phyloP scores from a whole-genome alignment of 2,113 vertebrate species.

The Capreolus pygargus region DNA sequence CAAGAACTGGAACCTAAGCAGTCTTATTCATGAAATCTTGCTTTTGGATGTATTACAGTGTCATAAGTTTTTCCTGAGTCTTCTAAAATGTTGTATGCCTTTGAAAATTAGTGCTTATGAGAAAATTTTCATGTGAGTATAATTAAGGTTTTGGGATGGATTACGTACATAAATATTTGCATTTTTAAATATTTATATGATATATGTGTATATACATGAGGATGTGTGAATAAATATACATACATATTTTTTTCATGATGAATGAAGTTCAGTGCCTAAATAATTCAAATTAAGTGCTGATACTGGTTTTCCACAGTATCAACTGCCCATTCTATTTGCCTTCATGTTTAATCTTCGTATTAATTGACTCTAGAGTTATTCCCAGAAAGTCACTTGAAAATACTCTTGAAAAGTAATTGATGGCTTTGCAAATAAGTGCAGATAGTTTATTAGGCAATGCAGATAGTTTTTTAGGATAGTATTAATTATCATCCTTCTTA shows the following conservation, averaged over 20 bases:
- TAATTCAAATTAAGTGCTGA: background rate
- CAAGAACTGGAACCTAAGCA: background rate
- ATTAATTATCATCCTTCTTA: background rate
- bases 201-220: background rate
- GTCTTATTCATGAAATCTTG: background rate
- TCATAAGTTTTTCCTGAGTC: background rate
- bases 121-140: background rate
- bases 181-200: background rate
- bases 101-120: background rate
- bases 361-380: background rate
- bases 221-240: background rate
- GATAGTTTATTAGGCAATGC: background rate
- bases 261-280: background rate
- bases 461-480: background rate
- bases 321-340: background rate
- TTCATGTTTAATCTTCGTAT: background rate
- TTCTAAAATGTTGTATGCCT: background rate
- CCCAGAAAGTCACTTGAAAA: conserved; percentile 15
- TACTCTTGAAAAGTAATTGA: background rate
- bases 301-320: background rate
- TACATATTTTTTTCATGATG: background rate
- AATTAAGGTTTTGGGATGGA: background rate
- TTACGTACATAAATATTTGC: background rate
- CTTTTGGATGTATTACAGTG: background rate
- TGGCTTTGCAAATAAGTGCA: background rate